Conservation (phyloP, 2,113 vertebrate genomes). For the Chionodraco myersi region DNA sequence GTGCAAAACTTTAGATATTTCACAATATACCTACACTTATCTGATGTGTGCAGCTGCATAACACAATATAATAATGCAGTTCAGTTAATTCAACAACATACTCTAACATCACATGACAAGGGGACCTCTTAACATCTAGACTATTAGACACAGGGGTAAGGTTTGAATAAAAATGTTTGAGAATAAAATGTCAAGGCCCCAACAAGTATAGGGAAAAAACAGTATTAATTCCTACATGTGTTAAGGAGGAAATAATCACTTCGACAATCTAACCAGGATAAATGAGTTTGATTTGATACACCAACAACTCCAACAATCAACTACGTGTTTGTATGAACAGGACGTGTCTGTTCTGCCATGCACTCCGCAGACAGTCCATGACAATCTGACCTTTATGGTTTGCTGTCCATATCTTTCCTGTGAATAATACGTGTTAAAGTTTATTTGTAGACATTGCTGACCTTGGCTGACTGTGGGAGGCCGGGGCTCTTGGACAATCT, state of each 20-base stretch:
- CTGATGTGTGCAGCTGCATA: not conserved
- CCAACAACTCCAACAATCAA: not conserved
- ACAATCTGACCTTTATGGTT: not conserved
- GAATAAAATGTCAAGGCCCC: not conserved
- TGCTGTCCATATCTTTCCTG: not conserved
- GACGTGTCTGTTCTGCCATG: not conserved
- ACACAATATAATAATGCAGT: not conserved
- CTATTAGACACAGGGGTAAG: not conserved
- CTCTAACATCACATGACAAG: not conserved
- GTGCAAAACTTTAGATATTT: too few species aligned
- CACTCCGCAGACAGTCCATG: not conserved
- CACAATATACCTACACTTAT: not conserved
- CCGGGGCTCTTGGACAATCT: constrained; percentile 16
- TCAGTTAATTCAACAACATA: not conserved
- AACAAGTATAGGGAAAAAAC: not conserved
- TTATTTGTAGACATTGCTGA: constrained; percentile 5
- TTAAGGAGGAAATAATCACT: constrained; percentile 39
- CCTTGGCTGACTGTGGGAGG: constrained; percentile 20
- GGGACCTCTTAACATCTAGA: not conserved
- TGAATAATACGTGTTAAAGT: not conserved
- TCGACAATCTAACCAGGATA: constrained; percentile 3
- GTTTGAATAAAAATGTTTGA: not conserved
- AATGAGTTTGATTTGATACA: constrained; percentile 19
- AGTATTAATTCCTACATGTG: constrained; percentile 6
- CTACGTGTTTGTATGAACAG: not conserved